These are phyloP conservation scores for Mesaphorura yosii DNA, from an alignment of 1,140 invertebrate genomes.

Conservation along the genomic window DNA sequence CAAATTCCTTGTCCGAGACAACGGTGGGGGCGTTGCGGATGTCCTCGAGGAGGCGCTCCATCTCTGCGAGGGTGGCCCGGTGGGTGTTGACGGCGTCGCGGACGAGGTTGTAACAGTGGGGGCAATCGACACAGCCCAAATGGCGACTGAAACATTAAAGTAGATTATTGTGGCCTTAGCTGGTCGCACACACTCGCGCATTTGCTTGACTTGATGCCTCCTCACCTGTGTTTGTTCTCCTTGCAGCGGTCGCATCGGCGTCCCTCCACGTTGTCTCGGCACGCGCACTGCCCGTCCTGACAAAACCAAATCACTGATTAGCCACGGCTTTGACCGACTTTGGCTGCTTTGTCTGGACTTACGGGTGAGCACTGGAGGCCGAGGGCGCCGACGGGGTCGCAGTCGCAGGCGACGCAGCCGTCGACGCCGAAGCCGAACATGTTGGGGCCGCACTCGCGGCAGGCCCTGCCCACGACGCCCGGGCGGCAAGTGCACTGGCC, in stretches of 20 bases:
- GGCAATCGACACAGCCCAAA: conserved; percentile 76
- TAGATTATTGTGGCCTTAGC: no score
- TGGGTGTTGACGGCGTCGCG: conserved; percentile 75
- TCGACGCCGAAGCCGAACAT: conserved; percentile 81
- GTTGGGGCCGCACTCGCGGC: conserved; percentile 69
- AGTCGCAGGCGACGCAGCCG: conserved; percentile 75
- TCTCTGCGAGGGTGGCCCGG: conserved; percentile 56
- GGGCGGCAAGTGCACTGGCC: conserved; percentile 77
- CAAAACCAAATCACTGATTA: no score
- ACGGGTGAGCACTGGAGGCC: conserved; percentile 67
- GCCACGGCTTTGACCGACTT: no score
- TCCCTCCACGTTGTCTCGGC: conserved; percentile 81
- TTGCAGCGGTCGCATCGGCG: conserved; percentile 81
- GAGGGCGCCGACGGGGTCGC: conserved; percentile 74
- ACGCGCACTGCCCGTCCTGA: no score
- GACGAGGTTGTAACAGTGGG: conserved; percentile 84
- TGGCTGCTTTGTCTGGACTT: no score
- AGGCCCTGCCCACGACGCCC: conserved; percentile 65
- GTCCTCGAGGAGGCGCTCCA: conserved; percentile 55
- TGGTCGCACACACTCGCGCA: no score
- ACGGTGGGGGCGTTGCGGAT: conserved; percentile 62
- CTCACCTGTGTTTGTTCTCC: conserved; percentile 83
- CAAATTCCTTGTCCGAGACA: conserved; percentile 72
- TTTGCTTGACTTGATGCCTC: no score
- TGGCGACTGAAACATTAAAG: no score